Evolutionary conservation across 2,113 vertebrate species (phyloP), one percentile per base, ranked within the genome.

Genomic region (Ptychochromis oligacanthus): DNA sequence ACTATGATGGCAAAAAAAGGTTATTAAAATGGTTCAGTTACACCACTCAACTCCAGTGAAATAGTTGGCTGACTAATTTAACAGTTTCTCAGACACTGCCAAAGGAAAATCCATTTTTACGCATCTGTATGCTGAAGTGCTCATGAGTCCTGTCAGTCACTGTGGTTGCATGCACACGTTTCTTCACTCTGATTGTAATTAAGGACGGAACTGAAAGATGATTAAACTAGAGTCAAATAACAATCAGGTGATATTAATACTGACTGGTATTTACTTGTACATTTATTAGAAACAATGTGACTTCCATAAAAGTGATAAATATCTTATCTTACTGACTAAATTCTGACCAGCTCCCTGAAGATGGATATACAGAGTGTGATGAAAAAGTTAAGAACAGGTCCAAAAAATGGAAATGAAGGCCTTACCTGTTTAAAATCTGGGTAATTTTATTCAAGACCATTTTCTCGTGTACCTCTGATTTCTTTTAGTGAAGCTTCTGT

Each of bases 71-170:
- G 22, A 58, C 22, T 5, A 56, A 46, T 34, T 22, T 61, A 17
- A 83, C 40, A 18, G 40, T 54, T 54, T 54, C 18, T 54, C 18
- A 54, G 8, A 64, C 18, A 52, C 59, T 49, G 14, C 18, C 31
- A 17, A 14, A 67, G 22, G 55, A 70, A 74, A 89, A 82, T 57
- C 38, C 18, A 46, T 61, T 36, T 72, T 4, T 62, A 79, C 49
- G 34, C 13, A 79, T 10, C n/a, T 61, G 11, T 24, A 31, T 28
- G 46, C 4, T 67, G 13, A 76, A 46, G 9, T 52, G n/a, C 20
- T 61, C 59, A 5, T 57, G 12, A 70, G 11, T 8, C 36, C 14
- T 26, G 13, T 58, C 14, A 38, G n/a, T 56, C n/a, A 56, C n/a
- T 56, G n/a, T 57, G 55, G 22, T 24, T 57, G 6, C 22, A 12